Percentiles rank a stretch among this genome's conserved stretches.
Evolutionary conservation across 2,113 vertebrate genomes (phyloP).

Genomic region (Daboia siamensis): DNA sequence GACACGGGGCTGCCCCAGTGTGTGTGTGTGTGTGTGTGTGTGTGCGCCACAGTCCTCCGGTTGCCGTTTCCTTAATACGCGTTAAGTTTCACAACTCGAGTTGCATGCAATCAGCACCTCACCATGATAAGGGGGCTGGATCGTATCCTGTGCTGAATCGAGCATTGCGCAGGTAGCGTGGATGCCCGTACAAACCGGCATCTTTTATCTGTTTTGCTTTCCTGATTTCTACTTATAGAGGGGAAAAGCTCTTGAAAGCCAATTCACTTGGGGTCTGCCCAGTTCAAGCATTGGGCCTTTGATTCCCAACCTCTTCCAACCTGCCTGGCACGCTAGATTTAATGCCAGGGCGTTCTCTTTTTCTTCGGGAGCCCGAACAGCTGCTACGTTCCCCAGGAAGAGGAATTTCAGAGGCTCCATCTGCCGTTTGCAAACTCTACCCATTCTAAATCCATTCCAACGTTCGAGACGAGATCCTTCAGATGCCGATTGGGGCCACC

Average conservation of each 20-base stretch:
- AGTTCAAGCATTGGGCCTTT: no score
- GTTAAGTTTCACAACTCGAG: not conserved
- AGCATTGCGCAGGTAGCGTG: not conserved
- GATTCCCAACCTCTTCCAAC: not conserved
- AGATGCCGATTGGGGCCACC: not conserved
- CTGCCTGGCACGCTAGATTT: constrained; percentile 7
- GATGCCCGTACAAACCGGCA: no score
- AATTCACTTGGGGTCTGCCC: no score
- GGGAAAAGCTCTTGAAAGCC: no score
- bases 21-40: no score
- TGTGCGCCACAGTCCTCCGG: no score
- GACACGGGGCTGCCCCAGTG: not conserved
- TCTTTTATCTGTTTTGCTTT: not conserved
- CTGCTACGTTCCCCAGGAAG: constrained; percentile 1
- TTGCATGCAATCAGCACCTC: not conserved
- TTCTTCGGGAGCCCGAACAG: constrained; percentile 31
- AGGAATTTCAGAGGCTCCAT: constrained; percentile 19
- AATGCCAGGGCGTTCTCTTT: constrained; percentile 29
- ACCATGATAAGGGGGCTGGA: not conserved
- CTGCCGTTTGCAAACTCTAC: constrained; percentile 51
- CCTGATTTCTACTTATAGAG: no score
- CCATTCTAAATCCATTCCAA: constrained; percentile 74
- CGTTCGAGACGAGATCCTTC: not conserved
- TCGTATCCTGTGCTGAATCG: not conserved
- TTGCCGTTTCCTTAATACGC: not conserved